These are phyloP conservation scores for Ischnura elegans DNA, from an alignment of 2,888 invertebrate genomes.

Conservation along the genomic window DNA sequence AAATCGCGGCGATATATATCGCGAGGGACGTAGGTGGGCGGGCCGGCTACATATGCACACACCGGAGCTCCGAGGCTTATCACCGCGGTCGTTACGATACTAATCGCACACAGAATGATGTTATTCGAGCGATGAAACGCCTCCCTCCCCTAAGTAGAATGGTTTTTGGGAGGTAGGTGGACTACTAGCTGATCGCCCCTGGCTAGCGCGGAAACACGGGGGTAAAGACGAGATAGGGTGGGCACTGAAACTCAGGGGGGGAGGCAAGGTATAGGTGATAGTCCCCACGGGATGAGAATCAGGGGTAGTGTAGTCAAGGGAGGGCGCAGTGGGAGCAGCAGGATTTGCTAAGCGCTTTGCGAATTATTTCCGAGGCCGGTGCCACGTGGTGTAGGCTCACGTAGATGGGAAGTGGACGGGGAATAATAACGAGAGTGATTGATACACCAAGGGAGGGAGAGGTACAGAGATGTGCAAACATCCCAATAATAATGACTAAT, in stretches of 20 bases:
- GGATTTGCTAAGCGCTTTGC: conserved; percentile 47
- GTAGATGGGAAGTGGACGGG: not conserved
- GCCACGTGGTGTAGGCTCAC: too few relatives aligned
- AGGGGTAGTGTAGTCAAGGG: not conserved
- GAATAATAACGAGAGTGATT: not conserved
- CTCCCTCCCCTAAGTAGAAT: conserved; percentile 38
- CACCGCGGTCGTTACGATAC: conserved; percentile 64
- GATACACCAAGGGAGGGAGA: conserved; percentile 22
- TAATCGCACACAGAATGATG: conserved; percentile 61
- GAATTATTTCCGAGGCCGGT: conserved; percentile 32
- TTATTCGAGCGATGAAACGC: conserved; percentile 65
- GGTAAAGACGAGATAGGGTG: not conserved
- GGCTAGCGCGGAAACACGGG: too few relatives aligned
- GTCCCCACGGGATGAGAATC: not conserved
- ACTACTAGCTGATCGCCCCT: too few relatives aligned
- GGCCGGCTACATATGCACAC: not conserved
- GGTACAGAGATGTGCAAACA: not conserved
- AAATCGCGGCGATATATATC: not conserved
- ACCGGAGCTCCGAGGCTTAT: conserved; percentile 40
- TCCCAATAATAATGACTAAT: conserved; percentile 62
- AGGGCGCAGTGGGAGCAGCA: not conserved
- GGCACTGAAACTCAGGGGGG: not conserved
- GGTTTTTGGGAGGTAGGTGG: conserved; percentile 22
- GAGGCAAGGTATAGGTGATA: not conserved
- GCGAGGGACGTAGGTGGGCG: not conserved